Evolutionary conservation across 2,888 invertebrate species (phyloP), one percentile per base, ranked within the genome.

Genomic region (Lasioglossum oenotherae): DNA sequence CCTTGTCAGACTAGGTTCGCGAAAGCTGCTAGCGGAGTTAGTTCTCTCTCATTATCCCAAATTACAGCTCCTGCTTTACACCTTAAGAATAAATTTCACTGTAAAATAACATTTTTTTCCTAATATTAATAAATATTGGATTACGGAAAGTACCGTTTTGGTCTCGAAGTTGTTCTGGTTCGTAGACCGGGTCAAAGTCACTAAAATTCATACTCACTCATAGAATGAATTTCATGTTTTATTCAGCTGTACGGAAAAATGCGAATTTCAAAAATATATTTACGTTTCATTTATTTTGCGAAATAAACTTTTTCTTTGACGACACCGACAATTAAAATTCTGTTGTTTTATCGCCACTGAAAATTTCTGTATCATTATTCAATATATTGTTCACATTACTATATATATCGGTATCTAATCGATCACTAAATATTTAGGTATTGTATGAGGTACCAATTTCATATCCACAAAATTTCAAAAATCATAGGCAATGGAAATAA

Each of bases 11-110:
- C 74, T 75, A 46, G 67, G n/a, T 57, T 46, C 67, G 78, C 64
- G 41, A 82, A 86, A 82, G 86, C 82, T 64, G 46, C 57, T 74
- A 77, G 74, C 64, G 57, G 71, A 75, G 74, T 46, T 67, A 81
- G 75, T 81, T 85, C 38, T 38, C 38, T 38, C 38, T 38, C 81
- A 76, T 86, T 86, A 85, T 73, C 69, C 77, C 74, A 44, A 60
- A 64, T 78, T 84, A 72, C 74, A 83, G 69, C 1, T 64, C 23
- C 75, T 60, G 44, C 16, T 64, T 83, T 44, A 31, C 27, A 71
- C 35, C 27, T 44, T 60, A 60, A 8, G 8, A 38, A 49, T 31
- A 23, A 4, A 35, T 31, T 6, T 14, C 31, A 35, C 31, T 23
- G 12, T 4, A 74, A 31, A 74, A 49, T 49, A 23, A 31, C 0